Evolutionary conservation across 2,888 invertebrate species (phyloP).

Genomic region (Lobophora halterata): DNA sequence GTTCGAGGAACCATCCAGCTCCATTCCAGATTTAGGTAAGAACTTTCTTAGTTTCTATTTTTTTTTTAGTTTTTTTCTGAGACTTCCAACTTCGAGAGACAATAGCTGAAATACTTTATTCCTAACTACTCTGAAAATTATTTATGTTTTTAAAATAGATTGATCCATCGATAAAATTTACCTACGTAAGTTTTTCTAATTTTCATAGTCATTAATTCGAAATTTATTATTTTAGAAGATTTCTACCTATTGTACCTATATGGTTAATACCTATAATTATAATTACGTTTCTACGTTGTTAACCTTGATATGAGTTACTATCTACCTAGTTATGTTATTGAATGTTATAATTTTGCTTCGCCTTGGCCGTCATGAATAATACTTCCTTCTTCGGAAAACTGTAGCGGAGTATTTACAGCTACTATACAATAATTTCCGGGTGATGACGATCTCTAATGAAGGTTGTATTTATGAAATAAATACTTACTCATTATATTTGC

Average conservation of each 20-base stretch:
- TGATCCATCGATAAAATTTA: no score
- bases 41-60: no score
- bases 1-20: constrained; percentile 91
- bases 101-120: neutral
- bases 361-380: constrained; percentile 62
- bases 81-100: no score
- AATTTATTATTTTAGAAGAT: no score
- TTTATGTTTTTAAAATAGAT: no score
- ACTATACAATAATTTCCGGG: constrained; percentile 68
- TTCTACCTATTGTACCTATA: neutral
- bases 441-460: constrained; percentile 65
- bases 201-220: no score
- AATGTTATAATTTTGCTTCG: constrained; percentile 63
- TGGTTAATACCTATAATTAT: neutral
- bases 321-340: constrained; percentile 31
- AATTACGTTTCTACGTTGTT: constrained; percentile 8
- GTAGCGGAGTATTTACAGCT: constrained; percentile 67
- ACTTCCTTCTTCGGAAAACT: constrained; percentile 77
- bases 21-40: constrained; percentile 94
- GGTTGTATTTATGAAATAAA: constrained; percentile 53
- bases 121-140: neutral
- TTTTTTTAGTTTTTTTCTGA: no score
- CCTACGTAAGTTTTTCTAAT: no score
- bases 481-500: constrained; percentile 48
- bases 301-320: constrained; percentile 14